Conservation (phyloP, 92 coral and sea anemone species). For the Galaxea fascicularis region DNA sequence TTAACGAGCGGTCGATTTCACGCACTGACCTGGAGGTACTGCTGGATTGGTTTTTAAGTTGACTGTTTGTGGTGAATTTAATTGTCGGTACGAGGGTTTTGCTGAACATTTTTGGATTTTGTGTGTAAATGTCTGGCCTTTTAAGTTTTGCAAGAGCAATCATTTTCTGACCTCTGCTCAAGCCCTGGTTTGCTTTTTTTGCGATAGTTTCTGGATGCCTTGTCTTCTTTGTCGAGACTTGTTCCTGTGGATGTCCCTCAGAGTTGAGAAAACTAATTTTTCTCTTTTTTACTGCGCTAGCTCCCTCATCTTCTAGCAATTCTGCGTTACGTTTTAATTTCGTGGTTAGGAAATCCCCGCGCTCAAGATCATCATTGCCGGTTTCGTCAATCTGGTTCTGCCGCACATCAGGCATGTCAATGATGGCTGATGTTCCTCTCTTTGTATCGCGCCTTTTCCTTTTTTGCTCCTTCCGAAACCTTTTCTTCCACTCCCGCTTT, state of each 20-base stretch:
- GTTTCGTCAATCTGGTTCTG: conserved; percentile 22
- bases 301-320: conserved; percentile 9
- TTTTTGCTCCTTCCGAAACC: conserved; percentile 11
- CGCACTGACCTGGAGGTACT: conserved; percentile 22
- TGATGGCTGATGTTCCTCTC: not conserved
- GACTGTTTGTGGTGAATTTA: conserved; percentile 12
- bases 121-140: conserved; percentile 5
- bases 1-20: conserved; percentile 35
- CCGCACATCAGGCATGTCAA: conserved; percentile 6
- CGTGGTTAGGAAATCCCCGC: conserved; percentile 14
- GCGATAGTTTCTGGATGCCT: not conserved
- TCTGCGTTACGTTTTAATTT: conserved; percentile 19
- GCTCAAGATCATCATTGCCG: conserved; percentile 8
- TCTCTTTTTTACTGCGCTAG: not conserved
- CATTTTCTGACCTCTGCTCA: conserved; percentile 4
- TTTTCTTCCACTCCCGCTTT: conserved; percentile 36
- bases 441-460: conserved; percentile 20
- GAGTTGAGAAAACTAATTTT: not conserved
- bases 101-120: not conserved
- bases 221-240: conserved; percentile 21
- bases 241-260: not conserved
- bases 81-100: not conserved
- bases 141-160: conserved; percentile 11
- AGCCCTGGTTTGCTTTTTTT: conserved; percentile 1
- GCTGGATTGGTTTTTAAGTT: conserved; percentile 11